These are phyloP conservation scores for Leptinotarsa peninsularis DNA, from an alignment of 2,888 invertebrate species.

Conservation along the genomic window DNA sequence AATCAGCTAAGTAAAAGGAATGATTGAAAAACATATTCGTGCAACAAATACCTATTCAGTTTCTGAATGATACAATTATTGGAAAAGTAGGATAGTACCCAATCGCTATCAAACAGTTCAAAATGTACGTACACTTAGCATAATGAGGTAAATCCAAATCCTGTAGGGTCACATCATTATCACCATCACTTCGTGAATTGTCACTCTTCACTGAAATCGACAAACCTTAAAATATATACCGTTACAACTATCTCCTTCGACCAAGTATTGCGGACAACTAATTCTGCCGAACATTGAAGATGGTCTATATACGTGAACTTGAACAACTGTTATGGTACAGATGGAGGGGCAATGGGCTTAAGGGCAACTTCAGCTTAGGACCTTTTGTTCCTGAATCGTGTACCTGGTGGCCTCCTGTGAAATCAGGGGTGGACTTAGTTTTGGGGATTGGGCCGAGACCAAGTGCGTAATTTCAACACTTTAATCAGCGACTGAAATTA, in stretches of 20 bases:
- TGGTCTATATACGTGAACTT: constrained; percentile 49
- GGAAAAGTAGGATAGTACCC: no score
- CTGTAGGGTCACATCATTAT: constrained; percentile 24
- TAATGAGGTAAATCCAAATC: constrained; percentile 28
- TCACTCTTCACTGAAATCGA: constrained; percentile 8
- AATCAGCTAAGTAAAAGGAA: no score
- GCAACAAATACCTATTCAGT: no score
- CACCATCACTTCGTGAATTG: constrained; percentile 30
- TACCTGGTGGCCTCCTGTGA: constrained; percentile 45
- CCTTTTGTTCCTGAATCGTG: constrained; percentile 48
- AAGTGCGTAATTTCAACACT: no score
- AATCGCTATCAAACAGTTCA: no score
- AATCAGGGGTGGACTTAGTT: constrained; percentile 43
- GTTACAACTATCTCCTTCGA: constrained; percentile 12
- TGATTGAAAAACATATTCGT: no score
- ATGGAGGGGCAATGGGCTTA: constrained; percentile 46
- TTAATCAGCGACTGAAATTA: no score
- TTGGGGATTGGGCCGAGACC: not conserved
- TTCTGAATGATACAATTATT: no score
- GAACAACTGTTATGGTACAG: constrained; percentile 48
- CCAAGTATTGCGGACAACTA: constrained; percentile 37
- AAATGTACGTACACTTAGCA: not conserved
- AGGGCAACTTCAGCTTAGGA: constrained; percentile 43
- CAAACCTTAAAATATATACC: not conserved
- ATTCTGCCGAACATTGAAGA: constrained; percentile 39